Evolutionary conservation across 2,797 vertebrate species (phyloP), one percentile per base, ranked within the genome.

Genomic region (Enteromius fasciolatus): DNA sequence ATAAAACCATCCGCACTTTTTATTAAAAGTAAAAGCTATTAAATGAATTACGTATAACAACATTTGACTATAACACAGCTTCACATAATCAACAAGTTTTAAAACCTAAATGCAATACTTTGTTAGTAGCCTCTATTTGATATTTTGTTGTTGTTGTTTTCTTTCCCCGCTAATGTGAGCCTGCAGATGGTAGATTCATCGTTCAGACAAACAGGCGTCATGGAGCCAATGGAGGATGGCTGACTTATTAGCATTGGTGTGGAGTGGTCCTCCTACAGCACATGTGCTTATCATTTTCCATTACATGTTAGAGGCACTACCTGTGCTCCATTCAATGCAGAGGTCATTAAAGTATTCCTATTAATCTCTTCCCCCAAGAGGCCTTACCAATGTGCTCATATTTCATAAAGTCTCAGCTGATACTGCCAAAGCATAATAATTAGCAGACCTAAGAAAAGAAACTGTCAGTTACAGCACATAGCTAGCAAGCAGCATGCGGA

Each of bases 341-440:
- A 90, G 89, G 88, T 90, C 89, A 89, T 90, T 89, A 87, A 72
- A 86, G 82, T 79, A 73, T 82, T 85, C 76, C 74, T 81, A 90
- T 89, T 91, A 90, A 90, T 90, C 86, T 85, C 85, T 76, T 82
- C 84, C 81, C 86, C 84, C 84, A n/a, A 7, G 83, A 85, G 78
- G 81, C 80, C 46, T 61, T 69, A 77, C n/a, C 52, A 83, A 66
- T 70, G 78, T 67, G 84, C 76, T 87, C 84, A 83, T 85, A 79
- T 81, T 78, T 88, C 61, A 84, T 78, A 87, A 63, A 88, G 86
- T 82, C 73, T 76, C 31, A 46, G 77, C 76, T 87, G 82, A 89
- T 80, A 80, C 52, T 54, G 36, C 68, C 76, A 83, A 88, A 76
- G 83, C 39, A 79, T 75, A 76, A 61, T 83, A 41, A 57, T 81